A percentile compares a stretch with the other conserved stretches of the same genome.
These are phyloP conservation scores for Tragelaphus buxtoni DNA, from an alignment of 2,113 vertebrate species.

Conservation along the genomic window DNA sequence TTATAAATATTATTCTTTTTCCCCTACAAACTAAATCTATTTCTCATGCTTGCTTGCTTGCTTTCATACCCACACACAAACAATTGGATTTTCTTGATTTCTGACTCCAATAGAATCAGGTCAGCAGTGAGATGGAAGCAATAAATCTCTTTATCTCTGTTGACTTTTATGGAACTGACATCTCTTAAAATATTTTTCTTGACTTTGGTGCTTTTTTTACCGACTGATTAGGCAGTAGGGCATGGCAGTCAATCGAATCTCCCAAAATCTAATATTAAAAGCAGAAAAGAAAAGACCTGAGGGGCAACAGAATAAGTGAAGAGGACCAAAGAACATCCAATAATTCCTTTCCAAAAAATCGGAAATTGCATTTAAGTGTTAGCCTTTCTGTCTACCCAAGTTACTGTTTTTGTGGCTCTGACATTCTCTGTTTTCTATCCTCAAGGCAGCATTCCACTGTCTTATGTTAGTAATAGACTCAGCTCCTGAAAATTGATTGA, in stretches of 20 bases:
- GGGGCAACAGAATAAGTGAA: conserved; percentile 70
- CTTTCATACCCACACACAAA: conserved; percentile 23
- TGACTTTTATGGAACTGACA: conserved; percentile 74
- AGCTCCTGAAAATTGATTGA: neutral
- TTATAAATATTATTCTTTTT: conserved; percentile 61
- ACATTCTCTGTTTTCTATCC: conserved; percentile 11
- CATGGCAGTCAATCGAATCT: conserved; percentile 72
- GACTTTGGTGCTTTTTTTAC: conserved; percentile 66
- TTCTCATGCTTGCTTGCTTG: conserved; percentile 41
- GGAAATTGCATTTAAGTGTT: conserved; percentile 68
- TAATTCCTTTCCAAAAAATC: conserved; percentile 46
- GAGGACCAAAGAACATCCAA: conserved; percentile 50
- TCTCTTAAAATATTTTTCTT: conserved; percentile 77
- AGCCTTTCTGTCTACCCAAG: conserved; percentile 34
- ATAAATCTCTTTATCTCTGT: conserved; percentile 76
- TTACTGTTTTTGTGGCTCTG: conserved; percentile 49
- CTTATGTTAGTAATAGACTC: conserved; percentile 42
- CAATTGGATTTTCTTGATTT: conserved; percentile 68
- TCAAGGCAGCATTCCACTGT: neutral
- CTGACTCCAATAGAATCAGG: conserved; percentile 40
- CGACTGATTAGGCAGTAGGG: conserved; percentile 70
- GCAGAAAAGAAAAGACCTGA: conserved; percentile 64
- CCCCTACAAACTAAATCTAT: conserved; percentile 55
- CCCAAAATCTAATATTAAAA: conserved; percentile 78
- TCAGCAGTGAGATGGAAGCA: conserved; percentile 72